Base-by-base conservation (phyloP, 2,113 vertebrate species). In the Sorex araneus region DNA sequence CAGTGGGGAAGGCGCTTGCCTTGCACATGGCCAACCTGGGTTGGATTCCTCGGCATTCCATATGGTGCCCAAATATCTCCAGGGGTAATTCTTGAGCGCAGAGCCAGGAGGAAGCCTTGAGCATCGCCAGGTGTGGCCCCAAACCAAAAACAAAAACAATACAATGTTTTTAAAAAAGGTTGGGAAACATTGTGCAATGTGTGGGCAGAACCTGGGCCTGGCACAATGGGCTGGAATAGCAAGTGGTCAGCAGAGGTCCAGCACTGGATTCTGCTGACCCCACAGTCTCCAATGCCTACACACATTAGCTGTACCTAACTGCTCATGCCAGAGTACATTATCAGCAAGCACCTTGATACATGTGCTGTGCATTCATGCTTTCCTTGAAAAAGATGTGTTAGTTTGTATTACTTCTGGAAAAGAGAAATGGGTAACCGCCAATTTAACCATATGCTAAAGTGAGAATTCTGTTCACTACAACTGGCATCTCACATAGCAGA, bases 371-470 rank as follows among this genome's bases (percentile, higher is more conserved):
- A 23, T 60, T 40, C 34, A 57, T 86, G n/a, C 12, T 60, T 16
- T 28, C 57, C 71, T 78, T 86, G 23, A 50, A 90, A 87, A 94
- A 86, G 36, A 86, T 77, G 34, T 77, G 40, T 84, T 92, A 92
- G 50, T n/a, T 64, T 54, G 63, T 43, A 89, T n/a, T 70, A 64
- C 25, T 77, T 83, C 89, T 79, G 74, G 66, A 66, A 92, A 75
- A 94, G 64, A 70, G 40, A 94, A 90, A 90, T n/a, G 57, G 15
- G 82, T 27, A 43, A 40, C n/a, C 18, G 28, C 47, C 34, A 94
- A 78, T 16, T 92, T 89, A 86, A 60, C 43, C 77, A 78, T 69
- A 82, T 30, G n/a, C 47, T 78, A 83, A 73, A 74, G 54, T 78
- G 71, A 92, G 71, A 95, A 85, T 63, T 90, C n/a, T 67, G 32